Base-by-base conservation (phyloP, 1,140 invertebrate species). In the Drosophila equinoxialis region DNA sequence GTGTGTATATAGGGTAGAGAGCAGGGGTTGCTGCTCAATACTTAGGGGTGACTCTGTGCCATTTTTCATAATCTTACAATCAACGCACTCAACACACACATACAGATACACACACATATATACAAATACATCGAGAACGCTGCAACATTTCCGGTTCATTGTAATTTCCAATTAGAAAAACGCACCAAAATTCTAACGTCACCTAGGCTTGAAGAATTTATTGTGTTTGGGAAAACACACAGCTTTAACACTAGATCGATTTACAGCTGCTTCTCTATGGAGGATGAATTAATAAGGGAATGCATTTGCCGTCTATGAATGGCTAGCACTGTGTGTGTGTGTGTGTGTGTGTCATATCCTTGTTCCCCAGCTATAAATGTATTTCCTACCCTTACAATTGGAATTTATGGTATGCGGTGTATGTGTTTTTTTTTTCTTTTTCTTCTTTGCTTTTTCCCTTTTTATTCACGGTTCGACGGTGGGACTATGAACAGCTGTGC, bases 121-220 rank as follows among this genome's bases (percentile, higher is more conserved):
- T 30, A 45, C n/a, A 60, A 33, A 55, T 51, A 41, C 67, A 77
- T 69, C 17, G 17, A 48, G 65, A 75, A 66, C 51, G 70, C 71
- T 69, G 65, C 66, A 72, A 78, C 81, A 51, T 57, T 77, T 84
- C 81, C 73, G 81, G 80, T 78, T 75, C 68, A 75, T 71, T 78
- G 74, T 85, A 81, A 78, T 84, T 85, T 84, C 81, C 77, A 84
- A 84, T 84, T 85, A 81, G 81, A 85, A 75, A 58, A 14, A 51
- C 20, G 8, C 57, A 66, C 41, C 51, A 75, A 33, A 61, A 51
- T 41, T 39, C 45, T n/a, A 41, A 45, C n/a, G 26, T 48, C 45
- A 20, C 45, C 73, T 75, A 70, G 67, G 58, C 62, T 69, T 45
- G 14, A 60, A 61, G 14, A 48, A 17, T 17, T 48, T 14, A 13